Base-by-base conservation (phyloP, 2,797 vertebrate genomes). In the Apogon talboti region DNA sequence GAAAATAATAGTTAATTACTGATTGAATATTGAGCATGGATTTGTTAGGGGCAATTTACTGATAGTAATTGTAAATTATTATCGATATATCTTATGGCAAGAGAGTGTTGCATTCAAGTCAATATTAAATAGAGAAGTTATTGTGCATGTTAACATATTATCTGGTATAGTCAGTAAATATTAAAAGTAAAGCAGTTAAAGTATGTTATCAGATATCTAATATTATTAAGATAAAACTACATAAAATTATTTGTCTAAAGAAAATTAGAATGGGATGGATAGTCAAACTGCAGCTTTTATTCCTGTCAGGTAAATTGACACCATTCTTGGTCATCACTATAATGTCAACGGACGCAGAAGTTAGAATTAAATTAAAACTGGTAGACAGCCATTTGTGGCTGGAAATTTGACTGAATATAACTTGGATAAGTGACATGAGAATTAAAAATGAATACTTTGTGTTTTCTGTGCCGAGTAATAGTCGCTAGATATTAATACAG, bases 281-380 rank as follows among this genome's bases (percentile, higher is more conserved):
- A 38, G 51, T 28, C n/a, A 16, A 30, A 54, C 43, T 58, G 35
- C 65, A 38, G 54, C 30, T 48, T 67, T 72, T 72, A 57, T 62
- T 72, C 54, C 45, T 24, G 12, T 82, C 69, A 37, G 66, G 70
- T 82, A 48, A 66, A 59, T 53, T 71, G 28, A 79, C 76, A 66
- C 43, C 71, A 58, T 78, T 83, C 61, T 46, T 40, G 53, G 57
- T 59, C 58, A 8, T 74, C 21, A 28, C 61, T 49, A 37, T 57
- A 66, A 33, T 54, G 38, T 60, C 71, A 45, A 75, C 74, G 77
- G 11, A 38, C 52, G 61, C 69, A 28, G 24, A 28, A 28, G 24
- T 28, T 63, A 59, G 56, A 78, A 71, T 74, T 69, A 73, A 81
- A 82, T 79, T 66, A 73, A 63, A 83, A 69, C 69, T 76, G 66